Evolutionary conservation across 2,797 vertebrate species (phyloP).

Genomic region (Diceros bicornis): DNA sequence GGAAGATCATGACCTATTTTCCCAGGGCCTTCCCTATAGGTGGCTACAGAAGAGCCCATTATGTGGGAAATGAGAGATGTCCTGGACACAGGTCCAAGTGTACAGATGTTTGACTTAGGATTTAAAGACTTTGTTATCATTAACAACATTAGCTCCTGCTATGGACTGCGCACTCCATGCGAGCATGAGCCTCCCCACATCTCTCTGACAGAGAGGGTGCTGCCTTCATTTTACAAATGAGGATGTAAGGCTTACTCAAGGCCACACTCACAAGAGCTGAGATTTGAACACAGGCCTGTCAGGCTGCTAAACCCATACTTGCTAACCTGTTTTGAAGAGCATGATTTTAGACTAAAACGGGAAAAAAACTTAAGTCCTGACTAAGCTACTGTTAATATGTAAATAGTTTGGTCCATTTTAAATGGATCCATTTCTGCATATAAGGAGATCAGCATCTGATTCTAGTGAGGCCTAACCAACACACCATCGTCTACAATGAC

Average conservation of each 20-base stretch:
- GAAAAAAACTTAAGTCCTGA: neutral
- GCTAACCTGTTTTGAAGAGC: neutral
- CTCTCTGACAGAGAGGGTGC: too few species aligned
- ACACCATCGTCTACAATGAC: neutral
- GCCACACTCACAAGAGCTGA: neutral
- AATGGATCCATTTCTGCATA: neutral
- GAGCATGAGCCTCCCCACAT: neutral
- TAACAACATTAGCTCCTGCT: neutral
- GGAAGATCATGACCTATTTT: neutral
- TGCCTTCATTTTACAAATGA: neutral
- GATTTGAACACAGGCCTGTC: neutral
- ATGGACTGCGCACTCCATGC: neutral
- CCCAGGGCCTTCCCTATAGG: neutral
- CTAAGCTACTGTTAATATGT: neutral
- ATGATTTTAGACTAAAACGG: conserved; percentile 36
- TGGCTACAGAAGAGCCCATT: neutral
- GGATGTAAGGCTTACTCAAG: neutral
- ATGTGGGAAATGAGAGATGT: neutral
- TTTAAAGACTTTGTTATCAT: neutral
- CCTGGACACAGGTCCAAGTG: neutral
- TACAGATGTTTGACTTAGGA: neutral
- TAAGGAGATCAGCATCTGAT: neutral
- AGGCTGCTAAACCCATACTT: neutral
- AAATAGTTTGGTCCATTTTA: neutral
- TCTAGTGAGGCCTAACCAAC: neutral